Conservation (phyloP, 2,888 invertebrate species). For the Alloplasta piceator region DNA sequence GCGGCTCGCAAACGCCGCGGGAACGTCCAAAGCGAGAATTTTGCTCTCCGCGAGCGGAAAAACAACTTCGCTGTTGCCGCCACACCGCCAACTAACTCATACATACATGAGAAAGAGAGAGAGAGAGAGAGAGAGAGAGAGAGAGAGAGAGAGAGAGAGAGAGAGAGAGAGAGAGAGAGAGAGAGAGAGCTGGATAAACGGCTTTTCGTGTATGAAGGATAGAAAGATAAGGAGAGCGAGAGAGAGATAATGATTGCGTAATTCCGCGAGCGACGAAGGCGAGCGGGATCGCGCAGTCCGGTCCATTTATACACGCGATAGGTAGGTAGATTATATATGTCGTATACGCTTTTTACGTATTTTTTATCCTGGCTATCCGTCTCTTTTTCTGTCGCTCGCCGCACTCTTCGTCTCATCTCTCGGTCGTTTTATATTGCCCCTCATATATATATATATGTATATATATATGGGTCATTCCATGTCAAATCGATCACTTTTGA, state of each 20-base stretch:
- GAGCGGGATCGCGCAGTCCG: slow-evolving; percentile 80
- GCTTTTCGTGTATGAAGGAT: no score
- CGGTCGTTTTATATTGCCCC: slow-evolving; percentile 26
- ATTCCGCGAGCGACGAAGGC: slow-evolving; percentile 80
- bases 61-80: slow-evolving; percentile 18
- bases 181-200: neutral
- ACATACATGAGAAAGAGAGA: neutral
- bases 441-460: no score
- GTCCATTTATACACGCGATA: slow-evolving; percentile 77
- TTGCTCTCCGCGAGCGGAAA: slow-evolving; percentile 50
- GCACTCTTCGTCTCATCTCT: slow-evolving; percentile 45
- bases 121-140: slow-evolving; percentile 39
- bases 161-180: slow-evolving; percentile 17
- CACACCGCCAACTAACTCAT: neutral
- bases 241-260: slow-evolving; percentile 79
- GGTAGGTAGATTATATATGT: slow-evolving; percentile 68
- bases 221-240: slow-evolving; percentile 39
- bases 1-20: slow-evolving; percentile 40
- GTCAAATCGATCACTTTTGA: no score
- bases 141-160: slow-evolving; percentile 11
- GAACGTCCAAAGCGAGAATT: slow-evolving; percentile 62
- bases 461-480: no score
- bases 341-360: slow-evolving; percentile 63
- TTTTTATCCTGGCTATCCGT: slow-evolving; percentile 62
- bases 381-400: slow-evolving; percentile 25